Conservation (phyloP, 2,797 vertebrate genomes). For the Diplodus puntazzo region DNA sequence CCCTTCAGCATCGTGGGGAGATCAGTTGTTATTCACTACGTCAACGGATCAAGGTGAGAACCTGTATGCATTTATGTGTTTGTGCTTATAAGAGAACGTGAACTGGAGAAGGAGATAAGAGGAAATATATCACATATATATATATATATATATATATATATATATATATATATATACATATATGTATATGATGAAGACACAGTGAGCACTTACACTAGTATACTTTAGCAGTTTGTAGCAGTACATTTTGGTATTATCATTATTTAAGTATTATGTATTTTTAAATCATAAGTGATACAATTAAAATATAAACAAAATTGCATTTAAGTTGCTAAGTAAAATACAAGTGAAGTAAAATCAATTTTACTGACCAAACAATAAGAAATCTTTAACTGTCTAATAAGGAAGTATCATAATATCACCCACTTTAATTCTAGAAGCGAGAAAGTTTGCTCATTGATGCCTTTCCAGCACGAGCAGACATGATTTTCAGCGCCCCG, state of each 20-base stretch:
- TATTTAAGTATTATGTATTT: neutral
- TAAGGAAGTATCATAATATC: too few relatives aligned
- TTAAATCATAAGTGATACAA: neutral
- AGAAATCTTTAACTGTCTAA: too few relatives aligned
- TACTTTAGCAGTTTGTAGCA: neutral
- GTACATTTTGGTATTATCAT: too few relatives aligned
- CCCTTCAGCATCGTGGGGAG: constrained; percentile 82
- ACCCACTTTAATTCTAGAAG: neutral
- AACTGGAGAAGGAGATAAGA: neutral
- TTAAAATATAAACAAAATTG: neutral
- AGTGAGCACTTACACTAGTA: neutral
- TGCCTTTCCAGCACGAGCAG: constrained; percentile 1
- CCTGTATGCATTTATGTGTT: neutral
- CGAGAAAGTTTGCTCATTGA: neutral
- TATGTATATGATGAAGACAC: neutral
- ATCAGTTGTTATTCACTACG: constrained; percentile 86
- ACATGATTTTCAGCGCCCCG: neutral
- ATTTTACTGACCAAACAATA: too few relatives aligned
- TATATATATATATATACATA: too few relatives aligned
- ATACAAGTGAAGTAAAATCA: too few relatives aligned
- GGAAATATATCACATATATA: neutral
- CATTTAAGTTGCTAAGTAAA: too few relatives aligned
- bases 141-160: too few relatives aligned
- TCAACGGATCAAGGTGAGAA: constrained; percentile 84
- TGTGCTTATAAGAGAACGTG: neutral